A percentile compares a stretch with the other conserved stretches of the same genome.
These are phyloP conservation scores for Chitala chitala DNA, from an alignment of 2,113 vertebrate genomes.

Conservation along the genomic window DNA sequence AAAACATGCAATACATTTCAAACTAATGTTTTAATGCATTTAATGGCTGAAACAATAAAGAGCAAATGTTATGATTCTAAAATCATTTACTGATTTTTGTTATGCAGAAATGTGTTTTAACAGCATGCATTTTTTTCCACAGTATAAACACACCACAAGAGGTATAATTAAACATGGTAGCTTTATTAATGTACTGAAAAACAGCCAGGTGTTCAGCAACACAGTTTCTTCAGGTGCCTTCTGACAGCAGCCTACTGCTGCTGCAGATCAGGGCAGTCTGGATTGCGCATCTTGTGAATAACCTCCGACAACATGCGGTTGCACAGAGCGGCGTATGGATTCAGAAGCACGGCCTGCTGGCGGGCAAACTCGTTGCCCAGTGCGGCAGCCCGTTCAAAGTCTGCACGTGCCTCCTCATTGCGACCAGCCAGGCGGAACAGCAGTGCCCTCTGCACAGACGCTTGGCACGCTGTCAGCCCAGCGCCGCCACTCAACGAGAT, in stretches of 20 bases:
- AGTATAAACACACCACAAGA: not conserved
- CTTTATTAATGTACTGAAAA: not conserved
- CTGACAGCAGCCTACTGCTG: not conserved
- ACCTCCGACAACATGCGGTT: slow-evolving; percentile 86
- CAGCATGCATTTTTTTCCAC: too few species aligned
- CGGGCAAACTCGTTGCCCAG: slow-evolving; percentile 85
- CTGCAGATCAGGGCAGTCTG: slow-evolving; percentile 31
- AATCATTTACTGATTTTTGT: too few species aligned
- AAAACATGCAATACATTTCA: not conserved
- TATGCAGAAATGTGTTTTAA: too few species aligned
- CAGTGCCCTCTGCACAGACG: slow-evolving; percentile 82
- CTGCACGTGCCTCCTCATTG: slow-evolving; percentile 64
- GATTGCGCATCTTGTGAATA: slow-evolving; percentile 69
- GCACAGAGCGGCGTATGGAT: slow-evolving; percentile 90
- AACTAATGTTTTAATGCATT: not conserved
- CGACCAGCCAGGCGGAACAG: slow-evolving; percentile 63
- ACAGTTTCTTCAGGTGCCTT: not conserved
- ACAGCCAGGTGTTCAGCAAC: not conserved
- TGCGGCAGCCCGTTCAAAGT: slow-evolving; percentile 70
- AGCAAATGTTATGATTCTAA: too few species aligned
- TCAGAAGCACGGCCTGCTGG: slow-evolving; percentile 75
- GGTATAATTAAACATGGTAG: not conserved
- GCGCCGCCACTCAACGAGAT: slow-evolving; percentile 66
- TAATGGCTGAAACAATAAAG: too few species aligned
- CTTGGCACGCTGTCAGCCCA: slow-evolving; percentile 71